A percentile compares a stretch with the other conserved stretches of the same genome.
These are phyloP conservation scores for Eretmocerus hayati DNA, from an alignment of 2,888 invertebrate species.

Conservation along the genomic window DNA sequence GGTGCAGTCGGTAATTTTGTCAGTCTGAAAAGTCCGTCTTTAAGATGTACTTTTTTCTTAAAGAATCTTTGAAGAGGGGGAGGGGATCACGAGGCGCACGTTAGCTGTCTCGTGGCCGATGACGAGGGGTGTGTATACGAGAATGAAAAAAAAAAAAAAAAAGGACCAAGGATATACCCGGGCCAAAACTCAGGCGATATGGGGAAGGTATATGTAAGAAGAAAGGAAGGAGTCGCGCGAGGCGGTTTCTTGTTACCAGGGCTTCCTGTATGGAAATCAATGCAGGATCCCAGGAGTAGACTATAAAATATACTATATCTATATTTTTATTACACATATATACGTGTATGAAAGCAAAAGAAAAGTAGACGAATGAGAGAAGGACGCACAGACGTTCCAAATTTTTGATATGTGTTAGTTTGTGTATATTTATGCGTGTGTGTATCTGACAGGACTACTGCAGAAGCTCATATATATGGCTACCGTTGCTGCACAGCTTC, in stretches of 20 bases:
- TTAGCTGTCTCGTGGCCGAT: constrained; percentile 18
- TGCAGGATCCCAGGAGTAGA: background rate
- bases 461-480: too few relatives aligned
- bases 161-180: background rate
- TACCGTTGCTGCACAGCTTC: constrained; percentile 12
- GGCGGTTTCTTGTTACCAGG: constrained; percentile 41
- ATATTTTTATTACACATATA: too few relatives aligned
- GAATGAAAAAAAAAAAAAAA: constrained; percentile 10
- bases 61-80: background rate
- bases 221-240: constrained; percentile 21
- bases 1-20: too few relatives aligned
- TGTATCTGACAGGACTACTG: too few relatives aligned
- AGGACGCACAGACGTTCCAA: too few relatives aligned
- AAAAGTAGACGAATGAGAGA: constrained; percentile 19
- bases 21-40: too few relatives aligned
- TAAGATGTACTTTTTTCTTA: too few relatives aligned
- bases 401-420: too few relatives aligned
- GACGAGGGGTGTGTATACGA: too few relatives aligned
- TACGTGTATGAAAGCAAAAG: too few relatives aligned
- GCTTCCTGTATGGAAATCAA: constrained; percentile 46
- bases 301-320: background rate
- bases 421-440: background rate
- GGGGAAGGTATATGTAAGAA: constrained; percentile 7
- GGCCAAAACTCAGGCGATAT: background rate
- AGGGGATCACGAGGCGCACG: constrained; percentile 17